Percentiles rank a stretch among this genome's conserved stretches.
Evolutionary conservation across 2,888 invertebrate species (phyloP).

Genomic region (Drosophila algonquin): DNA sequence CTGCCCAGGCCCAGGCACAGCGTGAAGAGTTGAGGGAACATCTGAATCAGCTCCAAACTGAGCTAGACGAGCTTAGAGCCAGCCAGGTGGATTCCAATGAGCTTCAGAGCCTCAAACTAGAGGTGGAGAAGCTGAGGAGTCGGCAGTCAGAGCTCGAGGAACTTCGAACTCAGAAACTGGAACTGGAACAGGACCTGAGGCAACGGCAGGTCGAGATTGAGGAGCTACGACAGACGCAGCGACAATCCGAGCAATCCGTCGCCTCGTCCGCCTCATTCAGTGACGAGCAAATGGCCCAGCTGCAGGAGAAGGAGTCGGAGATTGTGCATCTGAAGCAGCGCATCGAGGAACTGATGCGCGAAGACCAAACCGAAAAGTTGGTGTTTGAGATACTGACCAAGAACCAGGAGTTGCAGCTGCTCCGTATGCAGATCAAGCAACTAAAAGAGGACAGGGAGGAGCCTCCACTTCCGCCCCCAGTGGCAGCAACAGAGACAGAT

Average conservation of each 20-base stretch:
- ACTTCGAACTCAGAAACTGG: background rate
- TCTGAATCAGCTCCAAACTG: slow-evolving; percentile 11
- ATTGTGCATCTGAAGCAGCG: slow-evolving; percentile 81
- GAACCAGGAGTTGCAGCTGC: slow-evolving; percentile 83
- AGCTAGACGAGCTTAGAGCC: background rate
- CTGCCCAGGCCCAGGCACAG: slow-evolving; percentile 12
- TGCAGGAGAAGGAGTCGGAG: slow-evolving; percentile 82
- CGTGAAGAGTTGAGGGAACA: slow-evolving; percentile 27
- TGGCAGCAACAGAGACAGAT: background rate
- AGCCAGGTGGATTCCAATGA: background rate
- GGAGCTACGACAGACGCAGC: slow-evolving; percentile 1
- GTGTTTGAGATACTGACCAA: slow-evolving; percentile 82
- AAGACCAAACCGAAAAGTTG: slow-evolving; percentile 83
- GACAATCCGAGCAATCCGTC: slow-evolving; percentile 1
- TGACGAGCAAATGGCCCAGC: slow-evolving; percentile 69
- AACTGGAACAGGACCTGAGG: background rate
- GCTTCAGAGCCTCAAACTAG: background rate
- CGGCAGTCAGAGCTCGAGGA: slow-evolving; percentile 23
- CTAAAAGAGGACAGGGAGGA: slow-evolving; percentile 83
- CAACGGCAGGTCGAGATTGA: slow-evolving; percentile 7
- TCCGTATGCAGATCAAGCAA: slow-evolving; percentile 84
- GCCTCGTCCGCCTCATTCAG: background rate
- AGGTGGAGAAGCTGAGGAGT: slow-evolving; percentile 8
- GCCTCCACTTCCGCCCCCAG: background rate
- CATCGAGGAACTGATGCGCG: slow-evolving; percentile 84